Evolutionary conservation across 2,888 invertebrate species (phyloP).

Genomic region (Emmelina monodactyla): DNA sequence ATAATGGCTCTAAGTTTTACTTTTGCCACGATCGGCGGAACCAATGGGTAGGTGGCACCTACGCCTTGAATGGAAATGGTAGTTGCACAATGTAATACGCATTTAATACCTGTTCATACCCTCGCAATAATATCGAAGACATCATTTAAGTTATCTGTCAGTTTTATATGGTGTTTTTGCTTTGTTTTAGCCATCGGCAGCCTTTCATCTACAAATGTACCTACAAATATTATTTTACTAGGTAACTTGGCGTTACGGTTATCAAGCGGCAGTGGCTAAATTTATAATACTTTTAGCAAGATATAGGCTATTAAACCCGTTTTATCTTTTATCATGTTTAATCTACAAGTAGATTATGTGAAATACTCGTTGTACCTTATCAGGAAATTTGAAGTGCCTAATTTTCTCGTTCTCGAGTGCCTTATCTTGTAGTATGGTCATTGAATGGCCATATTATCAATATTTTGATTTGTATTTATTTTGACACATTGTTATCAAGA

Average conservation of each 20-base stretch:
- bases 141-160: too few relatives aligned
- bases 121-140: too few relatives aligned
- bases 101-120: constrained; percentile 19
- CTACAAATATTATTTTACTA: too few relatives aligned
- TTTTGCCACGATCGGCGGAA: constrained; percentile 51
- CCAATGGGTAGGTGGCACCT: constrained; percentile 41
- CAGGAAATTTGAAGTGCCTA: constrained; percentile 51
- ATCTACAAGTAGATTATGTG: constrained; percentile 37
- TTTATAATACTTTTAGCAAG: too few relatives aligned
- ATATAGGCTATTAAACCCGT: constrained; percentile 46
- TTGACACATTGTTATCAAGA: not conserved
- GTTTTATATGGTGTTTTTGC: too few relatives aligned
- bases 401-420: not conserved
- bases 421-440: constrained; percentile 1
- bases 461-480: not conserved
- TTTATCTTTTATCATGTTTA: constrained; percentile 46
- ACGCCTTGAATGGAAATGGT: constrained; percentile 36
- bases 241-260: too few relatives aligned
- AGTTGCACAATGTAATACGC: constrained; percentile 33
- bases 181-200: too few relatives aligned
- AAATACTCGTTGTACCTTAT: constrained; percentile 43
- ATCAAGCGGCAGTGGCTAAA: too few relatives aligned
- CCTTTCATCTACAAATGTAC: too few relatives aligned
- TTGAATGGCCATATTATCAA: not conserved
- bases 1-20: constrained; percentile 50